phyloP scores from a whole-genome alignment of 1,140 invertebrate species.

The Lepidurus apus region DNA sequence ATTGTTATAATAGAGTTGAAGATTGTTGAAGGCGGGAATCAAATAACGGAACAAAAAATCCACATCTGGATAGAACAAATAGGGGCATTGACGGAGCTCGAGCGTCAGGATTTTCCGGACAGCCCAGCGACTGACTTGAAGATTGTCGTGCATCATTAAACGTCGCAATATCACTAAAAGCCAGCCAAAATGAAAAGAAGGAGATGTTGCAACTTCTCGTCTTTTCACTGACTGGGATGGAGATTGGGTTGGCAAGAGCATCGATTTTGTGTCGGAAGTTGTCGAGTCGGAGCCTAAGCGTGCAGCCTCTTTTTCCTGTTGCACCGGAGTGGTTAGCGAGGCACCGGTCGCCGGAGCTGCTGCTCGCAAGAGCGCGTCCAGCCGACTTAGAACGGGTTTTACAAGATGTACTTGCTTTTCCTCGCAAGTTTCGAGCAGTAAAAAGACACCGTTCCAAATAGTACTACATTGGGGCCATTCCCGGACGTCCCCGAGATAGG shows the following conservation, averaged over 20 bases:
- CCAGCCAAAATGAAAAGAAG: conserved; percentile 28
- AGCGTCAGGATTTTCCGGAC: conserved; percentile 27
- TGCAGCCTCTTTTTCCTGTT: neutral
- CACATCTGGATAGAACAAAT: conserved; percentile 11
- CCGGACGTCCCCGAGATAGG: neutral
- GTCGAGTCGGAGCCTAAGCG: too few species aligned
- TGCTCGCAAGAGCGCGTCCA: conserved; percentile 40
- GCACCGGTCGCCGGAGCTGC: neutral
- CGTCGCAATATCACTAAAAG: conserved; percentile 31
- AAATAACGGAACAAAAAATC: conserved; percentile 18
- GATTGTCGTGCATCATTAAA: conserved; percentile 34
- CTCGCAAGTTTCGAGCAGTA: conserved; percentile 53
- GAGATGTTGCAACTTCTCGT: neutral
- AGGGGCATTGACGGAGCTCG: conserved; percentile 10
- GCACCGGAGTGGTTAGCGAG: conserved; percentile 29
- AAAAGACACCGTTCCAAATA: conserved; percentile 45
- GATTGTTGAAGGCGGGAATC: conserved; percentile 23
- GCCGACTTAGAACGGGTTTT: conserved; percentile 48
- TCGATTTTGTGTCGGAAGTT: neutral
- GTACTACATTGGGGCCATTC: conserved; percentile 32
- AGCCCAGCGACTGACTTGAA: conserved; percentile 33
- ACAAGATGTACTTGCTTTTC: conserved; percentile 58
- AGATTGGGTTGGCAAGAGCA: neutral
- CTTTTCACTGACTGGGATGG: neutral
- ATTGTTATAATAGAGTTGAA: conserved; percentile 4